Base-by-base conservation (phyloP, 2,888 invertebrate species). In the Polyommatus icarus region DNA sequence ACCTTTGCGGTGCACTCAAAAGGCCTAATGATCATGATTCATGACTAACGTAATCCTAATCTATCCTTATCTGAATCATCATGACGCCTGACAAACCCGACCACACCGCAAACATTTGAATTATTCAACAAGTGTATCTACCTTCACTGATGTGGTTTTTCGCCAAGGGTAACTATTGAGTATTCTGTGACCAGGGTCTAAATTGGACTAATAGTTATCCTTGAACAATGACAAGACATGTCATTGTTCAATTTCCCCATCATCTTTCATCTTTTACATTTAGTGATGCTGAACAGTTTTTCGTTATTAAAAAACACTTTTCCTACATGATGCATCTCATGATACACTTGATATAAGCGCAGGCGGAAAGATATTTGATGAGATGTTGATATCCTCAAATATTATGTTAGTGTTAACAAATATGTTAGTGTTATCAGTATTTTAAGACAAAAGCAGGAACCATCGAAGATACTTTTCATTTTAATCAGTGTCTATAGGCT, bases 1-100 rank as follows among this genome's bases (percentile, higher is more conserved):
- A 59, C 61, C 67, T 29, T 32, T 67, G 67, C 67, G 15, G 29
- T 15, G 12, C 1, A 12, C 29, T 67, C 29, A 29, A 67, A 67
- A 29, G 67, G 67, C 67, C 67, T 67, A 32, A 67, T 29, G 15
- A 29, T 67, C 67, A 29, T 29, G 67, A 67, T 12, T 67, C 67
- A 67, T 29, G 29, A 32, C 29, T 67, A 29, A 67, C 15, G 67
- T 29, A 67, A 67, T 67, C 67, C 67, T 24, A 24, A 61, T 61
- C 61, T 32, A 29, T 67, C 29, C 67, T 67, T 67, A 67, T 67
- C 67, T 67, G 67, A 67, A 32, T 32, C 67, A 67, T 67, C 67
- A 18, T 67, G 67, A 67, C 67, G 32, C 67, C 67, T 29, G 67
- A 67, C 59, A 59, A 59, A 20, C 59, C 67, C 4, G 67, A 29